Conservation (phyloP, 2,888 invertebrate genomes). For the Busseola fusca region DNA sequence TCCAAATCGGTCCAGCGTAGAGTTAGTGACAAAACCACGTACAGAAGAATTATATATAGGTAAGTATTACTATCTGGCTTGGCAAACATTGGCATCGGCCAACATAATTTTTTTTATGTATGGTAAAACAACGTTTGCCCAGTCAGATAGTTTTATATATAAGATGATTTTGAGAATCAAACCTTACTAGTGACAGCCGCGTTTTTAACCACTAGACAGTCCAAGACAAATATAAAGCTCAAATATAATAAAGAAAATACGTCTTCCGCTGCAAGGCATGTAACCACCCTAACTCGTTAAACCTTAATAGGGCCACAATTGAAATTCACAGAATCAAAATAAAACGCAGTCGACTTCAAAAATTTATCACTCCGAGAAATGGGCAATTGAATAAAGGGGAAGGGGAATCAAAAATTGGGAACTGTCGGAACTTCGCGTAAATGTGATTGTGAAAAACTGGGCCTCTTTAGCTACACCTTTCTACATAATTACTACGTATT, state of each 20-base stretch:
- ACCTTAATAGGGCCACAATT: slow-evolving; percentile 59
- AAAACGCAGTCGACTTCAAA: slow-evolving; percentile 56
- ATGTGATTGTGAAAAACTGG: slow-evolving; percentile 1
- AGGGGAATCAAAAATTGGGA: slow-evolving; percentile 41
- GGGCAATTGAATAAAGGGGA: slow-evolving; percentile 56
- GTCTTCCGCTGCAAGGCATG: not conserved
- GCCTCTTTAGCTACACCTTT: no score
- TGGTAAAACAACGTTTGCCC: no score
- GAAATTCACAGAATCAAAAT: slow-evolving; percentile 57
- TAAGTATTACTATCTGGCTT: no score
- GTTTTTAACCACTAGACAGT: not conserved
- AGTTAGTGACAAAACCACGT: no score
- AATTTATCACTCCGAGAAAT: slow-evolving; percentile 53
- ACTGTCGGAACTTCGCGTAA: slow-evolving; percentile 25
- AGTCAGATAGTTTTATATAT: no score
- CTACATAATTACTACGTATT: not conserved
- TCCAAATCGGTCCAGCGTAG: no score
- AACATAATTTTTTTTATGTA: no score
- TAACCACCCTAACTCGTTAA: slow-evolving; percentile 51
- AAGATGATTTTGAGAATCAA: not conserved
- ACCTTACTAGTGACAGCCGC: not conserved
- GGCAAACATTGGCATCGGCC: no score
- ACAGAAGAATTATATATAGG: no score
- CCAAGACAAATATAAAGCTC: no score
- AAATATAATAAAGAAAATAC: not conserved